Evolutionary conservation across 2,797 vertebrate genomes (phyloP).

Genomic region (Trachurus trachurus): DNA sequence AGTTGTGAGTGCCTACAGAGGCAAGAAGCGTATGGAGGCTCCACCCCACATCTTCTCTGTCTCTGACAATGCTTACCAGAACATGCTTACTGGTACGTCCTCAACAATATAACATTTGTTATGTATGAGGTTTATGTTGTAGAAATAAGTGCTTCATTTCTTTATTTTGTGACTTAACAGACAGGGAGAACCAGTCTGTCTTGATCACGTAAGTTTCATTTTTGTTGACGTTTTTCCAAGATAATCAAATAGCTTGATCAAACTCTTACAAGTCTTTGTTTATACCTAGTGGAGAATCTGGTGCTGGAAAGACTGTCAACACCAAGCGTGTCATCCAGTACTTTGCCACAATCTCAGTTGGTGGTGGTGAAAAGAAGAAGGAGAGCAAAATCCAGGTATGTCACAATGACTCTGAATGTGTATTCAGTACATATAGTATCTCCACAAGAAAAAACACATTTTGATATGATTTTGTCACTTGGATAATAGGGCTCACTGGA

Average conservation of each 20-base stretch:
- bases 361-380: conserved; percentile 76
- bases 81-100: conserved; percentile 80
- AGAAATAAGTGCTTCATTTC: not conserved
- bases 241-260: no score
- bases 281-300: conserved; percentile 16
- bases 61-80: conserved; percentile 92
- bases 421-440: not conserved
- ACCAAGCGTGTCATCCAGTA: conserved; percentile 89
- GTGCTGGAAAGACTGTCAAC: conserved; percentile 89
- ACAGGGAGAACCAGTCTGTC: conserved; percentile 68
- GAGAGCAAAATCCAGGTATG: conserved; percentile 49
- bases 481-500: conserved; percentile 84
- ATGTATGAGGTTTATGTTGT: not conserved
- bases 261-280: no score
- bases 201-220: no score
- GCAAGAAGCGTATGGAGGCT: conserved; percentile 92
- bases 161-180: conserved; percentile 72
- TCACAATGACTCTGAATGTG: not conserved
- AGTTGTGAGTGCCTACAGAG: conserved; percentile 78
- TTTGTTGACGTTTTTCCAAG: no score
- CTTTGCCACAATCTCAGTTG: conserved; percentile 84
- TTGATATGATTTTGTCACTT: conserved; percentile 12
- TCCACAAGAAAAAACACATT: not conserved
- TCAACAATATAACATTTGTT: not conserved
- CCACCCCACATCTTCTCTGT: conserved; percentile 72